Percentiles rank a stretch among this genome's conserved stretches.
phyloP scores from a whole-genome alignment of 2,888 invertebrate genomes.

The Idaea straminata region DNA sequence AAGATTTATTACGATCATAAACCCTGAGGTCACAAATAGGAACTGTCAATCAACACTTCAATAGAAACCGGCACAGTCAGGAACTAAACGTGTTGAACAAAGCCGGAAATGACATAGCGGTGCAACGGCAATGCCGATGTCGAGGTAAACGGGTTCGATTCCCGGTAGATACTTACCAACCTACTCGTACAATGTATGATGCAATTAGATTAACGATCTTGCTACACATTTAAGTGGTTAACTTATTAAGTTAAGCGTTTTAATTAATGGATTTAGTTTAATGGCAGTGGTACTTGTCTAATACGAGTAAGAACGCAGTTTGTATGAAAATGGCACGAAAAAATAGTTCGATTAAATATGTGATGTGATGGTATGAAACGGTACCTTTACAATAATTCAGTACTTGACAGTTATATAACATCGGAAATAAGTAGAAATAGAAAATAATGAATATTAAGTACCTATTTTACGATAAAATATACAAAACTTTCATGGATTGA shows the following conservation, averaged over 20 bases:
- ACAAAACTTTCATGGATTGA: too few relatives aligned
- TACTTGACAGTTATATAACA: too few relatives aligned
- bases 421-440: too few relatives aligned
- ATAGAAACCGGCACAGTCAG: conserved; percentile 3
- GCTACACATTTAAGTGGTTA: conserved; percentile 5
- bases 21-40: neutral
- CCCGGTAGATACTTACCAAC: conserved; percentile 6
- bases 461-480: too few relatives aligned
- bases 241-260: neutral
- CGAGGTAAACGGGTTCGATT: conserved; percentile 23
- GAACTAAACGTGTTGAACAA: conserved; percentile 11
- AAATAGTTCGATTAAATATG: too few relatives aligned
- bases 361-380: too few relatives aligned
- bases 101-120: conserved; percentile 17
- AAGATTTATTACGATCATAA: neutral
- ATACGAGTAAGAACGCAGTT: too few relatives aligned
- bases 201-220: conserved; percentile 12
- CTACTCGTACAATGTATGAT: conserved; percentile 8
- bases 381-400: too few relatives aligned
- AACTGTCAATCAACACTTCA: neutral
- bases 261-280: too few relatives aligned
- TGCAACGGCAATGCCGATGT: conserved; percentile 20
- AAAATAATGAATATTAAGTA: too few relatives aligned
- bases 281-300: too few relatives aligned
- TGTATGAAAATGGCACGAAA: too few relatives aligned